Conservation (phyloP, 2,797 vertebrate species). For the Anguilla megastoma region DNA sequence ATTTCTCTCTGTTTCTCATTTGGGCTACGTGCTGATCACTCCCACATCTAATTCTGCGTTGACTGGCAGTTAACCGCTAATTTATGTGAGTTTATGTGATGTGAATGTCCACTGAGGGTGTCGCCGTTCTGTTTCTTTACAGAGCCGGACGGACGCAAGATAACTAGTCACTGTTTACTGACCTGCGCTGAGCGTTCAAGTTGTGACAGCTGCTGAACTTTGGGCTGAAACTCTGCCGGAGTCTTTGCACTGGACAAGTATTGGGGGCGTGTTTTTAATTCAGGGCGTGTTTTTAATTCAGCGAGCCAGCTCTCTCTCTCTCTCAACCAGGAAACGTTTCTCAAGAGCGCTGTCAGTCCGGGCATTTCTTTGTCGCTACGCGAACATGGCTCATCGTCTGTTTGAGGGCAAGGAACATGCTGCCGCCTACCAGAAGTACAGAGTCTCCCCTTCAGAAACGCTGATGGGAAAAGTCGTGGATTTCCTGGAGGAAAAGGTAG, state of each 20-base stretch:
- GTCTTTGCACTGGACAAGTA: neutral
- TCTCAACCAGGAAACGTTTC: neutral
- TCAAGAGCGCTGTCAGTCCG: too few species aligned
- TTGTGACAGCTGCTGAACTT: neutral
- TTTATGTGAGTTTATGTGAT: neutral
- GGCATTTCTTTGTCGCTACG: neutral
- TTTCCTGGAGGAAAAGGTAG: constrained; percentile 72
- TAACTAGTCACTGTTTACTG: neutral
- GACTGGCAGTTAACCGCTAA: neutral
- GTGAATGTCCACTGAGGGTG: neutral
- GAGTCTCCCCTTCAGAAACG: constrained; percentile 68
- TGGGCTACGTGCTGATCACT: neutral
- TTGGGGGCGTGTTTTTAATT: neutral
- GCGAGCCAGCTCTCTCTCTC: neutral
- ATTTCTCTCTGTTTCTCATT: neutral
- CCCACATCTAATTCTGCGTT: neutral
- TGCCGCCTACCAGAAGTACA: constrained; percentile 71
- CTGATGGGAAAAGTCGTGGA: constrained; percentile 66
- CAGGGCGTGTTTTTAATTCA: neutral
- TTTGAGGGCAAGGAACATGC: constrained; percentile 74
- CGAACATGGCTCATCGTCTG: constrained; percentile 68
- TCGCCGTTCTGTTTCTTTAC: neutral
- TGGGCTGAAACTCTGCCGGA: neutral
- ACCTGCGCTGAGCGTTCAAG: neutral
- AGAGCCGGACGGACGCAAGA: neutral